A percentile compares a stretch with the other conserved stretches of the same genome.
These are phyloP conservation scores for Smutsia gigantea DNA, from an alignment of 2,797 vertebrate genomes.

Conservation along the genomic window DNA sequence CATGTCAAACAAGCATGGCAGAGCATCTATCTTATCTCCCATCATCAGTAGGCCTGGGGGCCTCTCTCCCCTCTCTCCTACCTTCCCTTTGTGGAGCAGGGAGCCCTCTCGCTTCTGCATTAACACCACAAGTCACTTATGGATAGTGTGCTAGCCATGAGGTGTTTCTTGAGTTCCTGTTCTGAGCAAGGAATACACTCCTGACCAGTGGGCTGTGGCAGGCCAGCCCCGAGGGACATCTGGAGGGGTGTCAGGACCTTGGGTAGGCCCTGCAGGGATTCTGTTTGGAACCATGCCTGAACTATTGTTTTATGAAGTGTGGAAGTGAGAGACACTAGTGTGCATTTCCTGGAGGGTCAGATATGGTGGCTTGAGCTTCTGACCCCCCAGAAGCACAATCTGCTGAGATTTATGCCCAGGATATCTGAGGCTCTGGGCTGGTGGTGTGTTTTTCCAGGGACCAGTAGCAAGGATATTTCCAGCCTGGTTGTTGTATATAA, in stretches of 20 bases:
- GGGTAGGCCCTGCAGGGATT: not conserved
- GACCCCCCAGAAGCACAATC: not conserved
- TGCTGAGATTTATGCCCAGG: not conserved
- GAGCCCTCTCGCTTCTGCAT: not conserved
- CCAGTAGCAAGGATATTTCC: not conserved
- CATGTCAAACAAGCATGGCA: not conserved
- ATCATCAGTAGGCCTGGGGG: fast-evolving
- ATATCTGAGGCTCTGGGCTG: not conserved
- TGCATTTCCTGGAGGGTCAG: not conserved
- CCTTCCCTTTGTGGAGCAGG: not conserved
- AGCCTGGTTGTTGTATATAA: not conserved
- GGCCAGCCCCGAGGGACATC: not conserved
- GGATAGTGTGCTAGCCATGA: fast-evolving
- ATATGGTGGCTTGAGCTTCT: not conserved
- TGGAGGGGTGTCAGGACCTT: fast-evolving
- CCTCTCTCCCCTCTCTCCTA: too few species aligned
- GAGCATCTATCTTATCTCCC: fast-evolving
- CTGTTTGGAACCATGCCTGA: not conserved
- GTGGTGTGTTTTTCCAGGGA: not conserved
- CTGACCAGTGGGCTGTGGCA: not conserved
- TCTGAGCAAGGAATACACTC: not conserved
- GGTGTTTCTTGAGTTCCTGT: not conserved
- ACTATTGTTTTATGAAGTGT: not conserved
- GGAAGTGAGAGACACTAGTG: not conserved
- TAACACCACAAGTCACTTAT: not conserved